Evolutionary conservation across 1,140 invertebrate genomes (phyloP).

Genomic region (Macrotrachela quadricornifera): DNA sequence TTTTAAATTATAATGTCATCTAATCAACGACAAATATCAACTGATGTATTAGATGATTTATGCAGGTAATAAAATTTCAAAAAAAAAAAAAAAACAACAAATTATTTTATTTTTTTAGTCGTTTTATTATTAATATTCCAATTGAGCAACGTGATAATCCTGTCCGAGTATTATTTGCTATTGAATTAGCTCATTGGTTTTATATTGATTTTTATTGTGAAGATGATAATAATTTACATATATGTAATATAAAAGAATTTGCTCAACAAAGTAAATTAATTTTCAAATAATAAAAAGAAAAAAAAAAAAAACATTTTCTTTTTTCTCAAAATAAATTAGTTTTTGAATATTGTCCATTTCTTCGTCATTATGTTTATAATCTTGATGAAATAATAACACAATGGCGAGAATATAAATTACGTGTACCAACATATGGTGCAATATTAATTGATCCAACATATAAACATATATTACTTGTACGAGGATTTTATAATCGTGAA

Average conservation of each 20-base stretch:
- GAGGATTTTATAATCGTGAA: slow-evolving; percentile 71
- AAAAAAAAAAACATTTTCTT: too few species aligned
- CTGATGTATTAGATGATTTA: too few species aligned
- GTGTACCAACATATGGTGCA: slow-evolving; percentile 81
- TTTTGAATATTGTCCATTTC: slow-evolving; percentile 59
- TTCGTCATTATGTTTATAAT: slow-evolving; percentile 47
- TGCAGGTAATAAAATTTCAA: too few species aligned
- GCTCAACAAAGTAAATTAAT: too few species aligned
- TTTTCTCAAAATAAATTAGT: slow-evolving; percentile 6
- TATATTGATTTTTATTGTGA: slow-evolving; percentile 67
- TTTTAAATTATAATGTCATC: too few species aligned
- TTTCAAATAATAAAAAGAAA: too few species aligned
- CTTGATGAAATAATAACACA: slow-evolving; percentile 59
- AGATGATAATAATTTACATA: too few species aligned
- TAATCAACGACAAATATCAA: too few species aligned
- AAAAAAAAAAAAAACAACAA: too few species aligned
- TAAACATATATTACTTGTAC: slow-evolving; percentile 53
- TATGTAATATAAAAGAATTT: too few species aligned
- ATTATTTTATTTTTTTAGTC: slow-evolving; percentile 34
- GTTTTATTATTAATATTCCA: slow-evolving; percentile 80
- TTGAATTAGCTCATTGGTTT: slow-evolving; percentile 90
- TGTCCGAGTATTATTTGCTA: slow-evolving; percentile 77
- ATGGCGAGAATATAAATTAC: slow-evolving; percentile 76
- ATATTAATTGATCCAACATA: slow-evolving; percentile 68
- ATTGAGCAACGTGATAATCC: slow-evolving; percentile 66